Base-by-base conservation (phyloP, 2,888 invertebrate genomes). In the Lysandra bellargus region DNA sequence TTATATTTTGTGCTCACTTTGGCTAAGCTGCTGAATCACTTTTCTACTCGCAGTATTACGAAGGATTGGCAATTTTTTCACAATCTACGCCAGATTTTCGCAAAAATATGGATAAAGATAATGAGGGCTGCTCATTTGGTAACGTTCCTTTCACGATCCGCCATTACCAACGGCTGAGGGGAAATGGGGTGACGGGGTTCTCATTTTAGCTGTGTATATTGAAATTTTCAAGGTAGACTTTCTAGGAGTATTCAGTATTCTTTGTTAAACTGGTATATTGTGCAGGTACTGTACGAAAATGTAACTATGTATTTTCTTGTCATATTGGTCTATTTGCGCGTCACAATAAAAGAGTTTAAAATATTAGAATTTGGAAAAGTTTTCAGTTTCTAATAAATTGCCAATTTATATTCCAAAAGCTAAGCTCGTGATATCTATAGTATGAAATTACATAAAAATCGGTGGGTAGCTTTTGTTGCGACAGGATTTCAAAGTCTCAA, bases 101-200 rank as follows among this genome's bases (percentile, higher is more conserved):
- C 69, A 53, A 80, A 81, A 82, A 82, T 80, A 80, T 79, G 80
- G 78, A 78, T 80, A 87, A 89, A 86, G 86, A 89, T 89, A 91
- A 91, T 88, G 87, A 87, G 86, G 85, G 85, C 84, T 89, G 89
- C 86, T 88, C 88, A 86, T 87, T 88, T 90, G 87, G 86, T 88
- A 89, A 88, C 86, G 87, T 87, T 89, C 90, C 90, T 91, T 92
- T 92, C 90, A 90, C 86, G 82, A 91, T 91, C 90, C 89, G 91
- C 91, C 91, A 91, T 94, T 93, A 93, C 93, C 93, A 93, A 5
- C 14, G n/a, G 49, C 4, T 49, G 49, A 75, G 75, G 49, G 76
- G 76, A 53, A 30, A 76, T 53, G 2, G 53, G 33, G 49, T 30
- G 76, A 1, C 53, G 76, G 12, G 53, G 17, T 33, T 57, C 14